These are phyloP conservation scores for Halcyon malimbica DNA, from an alignment of 2,113 vertebrate species.

Conservation along the genomic window DNA sequence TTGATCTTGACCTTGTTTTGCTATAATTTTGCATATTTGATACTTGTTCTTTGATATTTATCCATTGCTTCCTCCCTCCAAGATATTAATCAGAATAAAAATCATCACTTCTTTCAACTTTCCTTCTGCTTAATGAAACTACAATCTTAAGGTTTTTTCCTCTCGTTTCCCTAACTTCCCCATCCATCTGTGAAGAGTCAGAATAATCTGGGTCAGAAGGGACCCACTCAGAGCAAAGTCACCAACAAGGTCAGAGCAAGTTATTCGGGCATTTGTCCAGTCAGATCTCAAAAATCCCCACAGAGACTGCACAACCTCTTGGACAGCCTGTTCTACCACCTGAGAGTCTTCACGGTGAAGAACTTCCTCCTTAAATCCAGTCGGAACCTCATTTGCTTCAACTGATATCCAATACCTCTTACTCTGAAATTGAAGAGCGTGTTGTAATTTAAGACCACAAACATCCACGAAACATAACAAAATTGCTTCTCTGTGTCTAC, in stretches of 20 bases:
- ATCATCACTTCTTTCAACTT: not conserved
- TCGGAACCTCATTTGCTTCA: not conserved
- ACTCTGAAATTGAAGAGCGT: not conserved
- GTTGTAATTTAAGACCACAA: not conserved
- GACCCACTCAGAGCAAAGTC: not conserved
- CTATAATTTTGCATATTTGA: not conserved
- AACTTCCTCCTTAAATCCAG: not conserved
- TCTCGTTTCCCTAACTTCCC: not conserved
- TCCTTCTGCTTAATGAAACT: not conserved
- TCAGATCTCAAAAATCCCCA: not conserved
- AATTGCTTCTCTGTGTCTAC: not conserved
- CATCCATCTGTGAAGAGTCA: not conserved
- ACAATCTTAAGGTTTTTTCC: not conserved
- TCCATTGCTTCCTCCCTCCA: not conserved
- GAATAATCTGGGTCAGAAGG: not conserved
- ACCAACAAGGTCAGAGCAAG: not conserved
- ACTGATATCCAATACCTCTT: accelerated
- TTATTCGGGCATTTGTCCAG: not conserved
- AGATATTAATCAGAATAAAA: not conserved
- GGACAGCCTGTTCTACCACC: not conserved
- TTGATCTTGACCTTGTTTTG: constrained; percentile 49
- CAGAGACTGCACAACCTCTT: not conserved
- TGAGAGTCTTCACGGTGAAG: accelerated
- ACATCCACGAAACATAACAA: accelerated
- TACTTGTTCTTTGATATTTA: constrained; percentile 23